These are phyloP conservation scores for Lonchura striata DNA, from an alignment of 2,113 vertebrate genomes.

Conservation along the genomic window DNA sequence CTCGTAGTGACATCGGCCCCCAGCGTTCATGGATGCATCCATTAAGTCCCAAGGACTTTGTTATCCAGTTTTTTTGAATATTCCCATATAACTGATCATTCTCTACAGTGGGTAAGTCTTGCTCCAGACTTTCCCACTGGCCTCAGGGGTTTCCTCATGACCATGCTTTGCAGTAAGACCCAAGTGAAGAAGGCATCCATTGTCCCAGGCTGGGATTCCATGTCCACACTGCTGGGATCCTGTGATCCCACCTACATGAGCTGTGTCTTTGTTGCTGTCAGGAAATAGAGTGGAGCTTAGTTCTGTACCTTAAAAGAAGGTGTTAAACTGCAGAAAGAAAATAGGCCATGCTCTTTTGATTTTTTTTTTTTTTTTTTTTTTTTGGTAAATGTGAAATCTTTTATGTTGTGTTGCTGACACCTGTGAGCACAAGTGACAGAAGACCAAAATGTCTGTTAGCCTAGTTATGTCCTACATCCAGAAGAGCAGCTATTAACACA, in stretches of 20 bases:
- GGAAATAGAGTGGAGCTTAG: not conserved
- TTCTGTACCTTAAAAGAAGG: conserved; percentile 16
- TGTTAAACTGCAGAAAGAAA: conserved; percentile 24
- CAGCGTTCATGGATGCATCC: not conserved
- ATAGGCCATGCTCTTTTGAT: conserved; percentile 37
- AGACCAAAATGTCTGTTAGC: conserved; percentile 37
- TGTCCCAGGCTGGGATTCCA: not conserved
- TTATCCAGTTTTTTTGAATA: not conserved
- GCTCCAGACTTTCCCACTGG: not conserved
- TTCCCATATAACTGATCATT: not conserved
- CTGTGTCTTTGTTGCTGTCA: not conserved
- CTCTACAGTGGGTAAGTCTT: not conserved
- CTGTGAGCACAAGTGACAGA: not conserved
- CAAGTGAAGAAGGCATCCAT: not conserved
- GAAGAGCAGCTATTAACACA: not conserved
- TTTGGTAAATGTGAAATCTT: not conserved
- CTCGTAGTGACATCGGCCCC: rapidly evolving
- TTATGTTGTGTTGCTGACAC: not conserved
- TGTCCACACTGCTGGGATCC: not conserved
- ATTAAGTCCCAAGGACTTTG: not conserved
- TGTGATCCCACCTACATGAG: rapidly evolving
- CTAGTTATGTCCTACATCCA: conserved; percentile 32
- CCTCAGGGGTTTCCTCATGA: not conserved
- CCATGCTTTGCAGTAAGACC: not conserved
- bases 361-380: not conserved